Evolutionary conservation across 2,113 vertebrate species (phyloP).

Genomic region (Amia ocellicauda): DNA sequence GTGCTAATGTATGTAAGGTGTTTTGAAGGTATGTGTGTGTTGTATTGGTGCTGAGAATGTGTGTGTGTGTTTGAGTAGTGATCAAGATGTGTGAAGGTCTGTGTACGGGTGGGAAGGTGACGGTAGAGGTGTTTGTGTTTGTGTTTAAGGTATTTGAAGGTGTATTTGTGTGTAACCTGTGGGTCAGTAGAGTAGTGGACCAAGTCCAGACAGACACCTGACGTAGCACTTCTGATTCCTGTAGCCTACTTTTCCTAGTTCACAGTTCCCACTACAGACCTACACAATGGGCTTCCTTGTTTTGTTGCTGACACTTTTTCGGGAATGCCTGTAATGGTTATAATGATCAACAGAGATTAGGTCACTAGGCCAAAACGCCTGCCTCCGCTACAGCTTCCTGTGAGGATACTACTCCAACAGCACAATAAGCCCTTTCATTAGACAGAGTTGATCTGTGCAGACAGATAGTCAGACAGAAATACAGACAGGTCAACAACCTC

Average conservation of each 20-base stretch:
- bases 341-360: constrained; percentile 61
- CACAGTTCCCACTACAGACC: constrained; percentile 38
- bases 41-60: no score
- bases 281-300: constrained; percentile 68
- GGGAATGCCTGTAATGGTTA: constrained; percentile 64
- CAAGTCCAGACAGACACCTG: constrained; percentile 54
- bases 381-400: constrained; percentile 30
- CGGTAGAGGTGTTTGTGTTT: neutral
- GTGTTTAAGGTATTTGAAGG: neutral
- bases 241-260: constrained; percentile 40
- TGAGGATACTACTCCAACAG: constrained; percentile 13
- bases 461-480: neutral
- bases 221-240: constrained; percentile 52
- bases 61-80: neutral
- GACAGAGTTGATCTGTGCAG: constrained; percentile 16
- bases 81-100: neutral
- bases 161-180: neutral
- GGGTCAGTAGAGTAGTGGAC: constrained; percentile 43
- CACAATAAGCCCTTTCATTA: constrained; percentile 57
- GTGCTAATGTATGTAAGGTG: no score
- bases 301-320: constrained; percentile 50
- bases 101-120: neutral
- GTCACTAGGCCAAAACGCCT: constrained; percentile 54
- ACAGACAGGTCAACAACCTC: neutral
- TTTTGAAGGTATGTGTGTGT: neutral